Evolutionary conservation across 2,797 vertebrate species (phyloP), one percentile per base, ranked within the genome.

Genomic region (Spinibarbus caldwelli): DNA sequence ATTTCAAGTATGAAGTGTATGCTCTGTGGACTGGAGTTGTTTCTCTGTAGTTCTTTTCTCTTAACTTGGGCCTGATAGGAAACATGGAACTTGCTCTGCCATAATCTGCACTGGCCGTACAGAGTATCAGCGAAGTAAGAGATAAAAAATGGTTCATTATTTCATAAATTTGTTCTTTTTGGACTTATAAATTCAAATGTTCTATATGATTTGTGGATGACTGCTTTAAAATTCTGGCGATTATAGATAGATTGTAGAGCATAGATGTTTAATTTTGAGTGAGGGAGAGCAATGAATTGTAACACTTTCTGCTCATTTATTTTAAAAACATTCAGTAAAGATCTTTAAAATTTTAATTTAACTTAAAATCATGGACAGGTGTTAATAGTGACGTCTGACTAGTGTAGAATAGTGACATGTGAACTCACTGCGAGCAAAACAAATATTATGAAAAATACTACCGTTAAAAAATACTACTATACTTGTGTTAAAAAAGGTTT

Each of bases 1-100:
- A 45, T 78, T 86, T 73, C 45, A 82, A 86, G 80, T 54, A 64
- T 76, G 84, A 79, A 79, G 66, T 52, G 54, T 77, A 57, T 72
- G 64, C 82, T 83, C 80, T 81, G 64, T 68, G 82, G 45, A 78
- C 43, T 67, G 43, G 80, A 81, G 8, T 85, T 80, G 43, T 43
- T 79, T 64, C 68, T 29, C 5, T 82, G 81, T 38, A 78, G 64
- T 78, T 75, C 34, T 72, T 83, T 86, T 77, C n/a, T 34, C 67
- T 85, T 49, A 82, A 84, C 80, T 89, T 80, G 72, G 29, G 38
- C 45, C 54, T 83, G 68, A 75, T 68, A 57, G 36, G 34, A 62
- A 57, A 67, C 68, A 45, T 75, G 47, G 31, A 47, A 26, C 57
- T 47, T 80, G 14, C 45, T 23, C 59, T 76, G 31, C 26, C 43